phyloP scores from a whole-genome alignment of 1,140 invertebrate genomes.

The Pollicipes pollicipes region DNA sequence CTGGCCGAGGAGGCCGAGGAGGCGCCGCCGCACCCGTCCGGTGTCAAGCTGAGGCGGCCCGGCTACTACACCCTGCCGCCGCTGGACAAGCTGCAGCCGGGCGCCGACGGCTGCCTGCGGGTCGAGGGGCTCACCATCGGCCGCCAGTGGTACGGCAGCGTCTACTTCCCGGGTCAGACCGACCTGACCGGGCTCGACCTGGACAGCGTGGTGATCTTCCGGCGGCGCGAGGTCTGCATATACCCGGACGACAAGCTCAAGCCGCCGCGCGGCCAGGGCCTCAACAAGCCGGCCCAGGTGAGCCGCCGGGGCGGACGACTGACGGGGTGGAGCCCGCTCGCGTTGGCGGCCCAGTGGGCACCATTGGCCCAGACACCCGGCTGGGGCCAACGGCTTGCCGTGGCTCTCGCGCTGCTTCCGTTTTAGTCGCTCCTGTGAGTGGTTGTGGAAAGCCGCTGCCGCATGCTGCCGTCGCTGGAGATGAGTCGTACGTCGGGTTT shows the following conservation, averaged over 20 bases:
- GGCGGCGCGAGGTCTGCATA: conserved; percentile 42
- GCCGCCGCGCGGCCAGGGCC: conserved; percentile 58
- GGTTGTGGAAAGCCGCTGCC: too few relatives aligned
- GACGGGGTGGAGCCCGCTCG: too few relatives aligned
- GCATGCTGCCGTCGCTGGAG: too few relatives aligned
- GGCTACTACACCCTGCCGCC: conserved; percentile 76
- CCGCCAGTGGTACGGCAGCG: conserved; percentile 74
- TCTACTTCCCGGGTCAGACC: conserved; percentile 69
- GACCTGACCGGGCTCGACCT: conserved; percentile 77
- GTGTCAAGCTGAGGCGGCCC: conserved; percentile 34
- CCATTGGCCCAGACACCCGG: too few relatives aligned
- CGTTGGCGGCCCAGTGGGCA: too few relatives aligned
- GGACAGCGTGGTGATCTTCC: conserved; percentile 55
- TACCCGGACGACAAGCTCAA: conserved; percentile 47
- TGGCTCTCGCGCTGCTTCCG: too few relatives aligned
- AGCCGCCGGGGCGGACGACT: too few relatives aligned
- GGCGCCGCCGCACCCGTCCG: conserved; percentile 12
- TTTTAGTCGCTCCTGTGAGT: too few relatives aligned
- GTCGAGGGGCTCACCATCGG: conserved; percentile 53
- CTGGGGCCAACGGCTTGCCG: too few relatives aligned
- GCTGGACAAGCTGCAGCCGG: conserved; percentile 46
- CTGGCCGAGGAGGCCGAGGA: neutral
- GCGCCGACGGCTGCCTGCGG: conserved; percentile 39
- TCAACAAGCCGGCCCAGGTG: conserved; percentile 79
- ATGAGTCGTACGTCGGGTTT: too few relatives aligned